Evolutionary conservation across 2,888 invertebrate genomes (phyloP), one percentile per base, ranked within the genome.

Genomic region (Malthinus flaveolus): DNA sequence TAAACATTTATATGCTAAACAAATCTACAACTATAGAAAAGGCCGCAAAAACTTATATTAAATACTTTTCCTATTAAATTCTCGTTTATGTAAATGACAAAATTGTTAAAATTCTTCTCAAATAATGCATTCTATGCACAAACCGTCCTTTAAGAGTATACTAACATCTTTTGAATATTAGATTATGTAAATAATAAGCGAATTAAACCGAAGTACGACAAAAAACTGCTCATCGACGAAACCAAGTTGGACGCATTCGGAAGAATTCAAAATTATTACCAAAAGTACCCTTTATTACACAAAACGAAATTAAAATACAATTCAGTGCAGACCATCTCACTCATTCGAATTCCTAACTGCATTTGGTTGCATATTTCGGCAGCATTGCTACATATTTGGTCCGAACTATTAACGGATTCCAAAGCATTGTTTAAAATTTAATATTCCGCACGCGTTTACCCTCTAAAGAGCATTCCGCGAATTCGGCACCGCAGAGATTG

Each of bases 361-460:
- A 64, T 64, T 65, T 63, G 60, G 61, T 54, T 68, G 67, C 68
- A 68, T 68, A 67, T 68, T 66, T 68, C 67, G 66, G 67, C 68
- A 52, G 66, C 68, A 65, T 66, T 67, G 67, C 66, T 72, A 74
- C 75, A 75, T 75, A 75, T 75, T 75, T 73, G 73, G 73, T 69
- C 71, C 64, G 73, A 75, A 76, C 77, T 77, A 78, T 78, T 78
- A 78, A 76, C 75, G 74, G 73, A 79, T 79, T 77, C 79, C 77
- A 69, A 71, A 70, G 77, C 78, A 79, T 79, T 79, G 79, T 79
- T 77, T 75, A 65, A 68, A 71, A 74, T 74, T 78, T 78, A 73
- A 77, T 75, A 79, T 79, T 79, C 78, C 68, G 75, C 76, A 73
- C 78, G 77, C 78, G 78, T 77, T 57, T 67, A 55, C 56, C 62